Conservation (phyloP, 2,888 invertebrate genomes). For the Copidosoma aretas region DNA sequence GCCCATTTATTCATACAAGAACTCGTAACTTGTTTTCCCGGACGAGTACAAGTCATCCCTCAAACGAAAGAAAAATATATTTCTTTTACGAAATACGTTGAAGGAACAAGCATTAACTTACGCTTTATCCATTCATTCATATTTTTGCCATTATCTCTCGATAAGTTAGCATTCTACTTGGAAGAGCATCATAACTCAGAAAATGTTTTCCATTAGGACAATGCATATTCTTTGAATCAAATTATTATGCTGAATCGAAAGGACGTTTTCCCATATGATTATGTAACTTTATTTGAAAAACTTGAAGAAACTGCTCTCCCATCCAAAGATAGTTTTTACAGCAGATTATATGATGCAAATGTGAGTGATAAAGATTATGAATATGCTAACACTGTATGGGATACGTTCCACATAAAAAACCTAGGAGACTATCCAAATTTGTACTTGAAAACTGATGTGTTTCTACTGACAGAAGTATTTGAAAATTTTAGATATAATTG, state of each 20-base stretch:
- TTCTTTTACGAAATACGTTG: constrained; percentile 22
- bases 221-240: constrained; percentile 27
- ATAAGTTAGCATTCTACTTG: background rate
- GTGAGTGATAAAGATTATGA: too few species aligned
- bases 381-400: too few species aligned
- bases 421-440: too few species aligned
- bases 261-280: constrained; percentile 55
- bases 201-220: background rate
- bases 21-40: background rate
- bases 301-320: too few species aligned
- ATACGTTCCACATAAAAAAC: too few species aligned
- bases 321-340: too few species aligned
- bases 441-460: too few species aligned
- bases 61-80: constrained; percentile 6
- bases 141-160: constrained; percentile 1
- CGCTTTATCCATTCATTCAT: background rate
- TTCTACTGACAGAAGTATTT: too few species aligned
- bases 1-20: constrained; percentile 13
- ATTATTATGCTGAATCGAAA: constrained; percentile 46
- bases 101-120: constrained; percentile 23
- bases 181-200: background rate
- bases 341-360: too few species aligned
- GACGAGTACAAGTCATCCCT: background rate
- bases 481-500: too few species aligned
- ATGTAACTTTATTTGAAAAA: constrained; percentile 37